Base-by-base conservation (phyloP, 2,797 vertebrate genomes). In the Lagocephalus sceleratus region DNA sequence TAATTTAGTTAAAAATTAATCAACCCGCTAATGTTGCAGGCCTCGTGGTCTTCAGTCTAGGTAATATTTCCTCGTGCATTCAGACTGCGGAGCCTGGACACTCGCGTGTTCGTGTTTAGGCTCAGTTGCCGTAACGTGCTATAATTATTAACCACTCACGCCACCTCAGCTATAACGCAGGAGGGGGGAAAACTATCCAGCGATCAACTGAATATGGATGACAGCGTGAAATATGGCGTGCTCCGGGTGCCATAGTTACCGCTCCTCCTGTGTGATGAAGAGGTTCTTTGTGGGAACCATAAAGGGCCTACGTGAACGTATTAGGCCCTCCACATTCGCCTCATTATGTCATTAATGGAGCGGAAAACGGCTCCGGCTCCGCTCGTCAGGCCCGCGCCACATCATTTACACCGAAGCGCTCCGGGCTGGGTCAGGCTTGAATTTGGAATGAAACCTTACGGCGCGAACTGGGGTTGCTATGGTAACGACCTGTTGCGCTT, bases 271-370 rank as follows among this genome's bases (percentile, higher is more conserved):
- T 42, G 40, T 42, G 16, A 1, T 19, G 3, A 16, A 39, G 40
- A 19, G 16, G 11, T 42, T 6, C 17, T 19, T 19, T 35, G 11
- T 12, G 3, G 32, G 32, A 61, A 63, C 58, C 73, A 66, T 82
- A 73, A 84, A 49, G 61, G 46, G 53, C 61, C 54, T 78, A 79
- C 78, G 66, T 73, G 77, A 67, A 66, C 47, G 41, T 71, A 68
- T 81, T 66, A 71, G 47, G 56, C 64, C 41, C 62, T 71, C 45
- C 6, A 49, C 67, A 57, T 54, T 70, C 68, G 66, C 54, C 75
- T 85, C 79, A 87, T 87, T 85, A 76, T 84, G 79, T 59, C 60
- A 68, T 83, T 81, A 88, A 87, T 88, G 80, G 79, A 52, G 72
- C 81, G 82, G 82, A 87, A 87, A 82, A 76, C 63, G 65, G 55